A percentile compares a stretch with the other conserved stretches of the same genome.
phyloP scores from a whole-genome alignment of 2,888 invertebrate species.

The Caenorhabditis doughertyi region DNA sequence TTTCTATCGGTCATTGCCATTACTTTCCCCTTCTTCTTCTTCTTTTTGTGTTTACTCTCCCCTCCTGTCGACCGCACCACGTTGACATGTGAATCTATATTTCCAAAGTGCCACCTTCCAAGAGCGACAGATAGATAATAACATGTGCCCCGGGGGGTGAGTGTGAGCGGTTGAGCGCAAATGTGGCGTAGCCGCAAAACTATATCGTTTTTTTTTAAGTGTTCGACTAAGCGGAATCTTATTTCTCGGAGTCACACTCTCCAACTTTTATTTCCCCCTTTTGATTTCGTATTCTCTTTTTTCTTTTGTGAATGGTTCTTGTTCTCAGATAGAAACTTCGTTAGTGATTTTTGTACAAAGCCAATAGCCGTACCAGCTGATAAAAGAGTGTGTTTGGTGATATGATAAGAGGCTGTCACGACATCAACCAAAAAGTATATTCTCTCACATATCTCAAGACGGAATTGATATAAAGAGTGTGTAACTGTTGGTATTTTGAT shows the following conservation, averaged over 20 bases:
- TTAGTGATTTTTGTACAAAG: not conserved
- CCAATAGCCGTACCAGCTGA: slow-evolving; percentile 6
- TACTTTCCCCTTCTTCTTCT: not conserved
- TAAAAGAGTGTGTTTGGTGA: not conserved
- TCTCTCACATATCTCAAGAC: slow-evolving; percentile 2
- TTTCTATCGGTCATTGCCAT: not conserved
- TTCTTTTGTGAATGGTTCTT: too few species aligned
- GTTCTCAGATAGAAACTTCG: too few species aligned
- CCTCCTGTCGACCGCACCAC: slow-evolving; percentile 2
- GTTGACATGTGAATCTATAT: slow-evolving; percentile 39
- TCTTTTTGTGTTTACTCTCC: slow-evolving; percentile 22
- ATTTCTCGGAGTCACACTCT: not conserved
- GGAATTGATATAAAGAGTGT: slow-evolving; percentile 3
- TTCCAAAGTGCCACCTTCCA: slow-evolving; percentile 41
- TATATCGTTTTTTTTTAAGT: slow-evolving; percentile 25
- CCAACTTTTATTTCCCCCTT: too few species aligned
- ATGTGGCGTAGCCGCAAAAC: slow-evolving; percentile 22
- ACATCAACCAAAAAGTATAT: not conserved
- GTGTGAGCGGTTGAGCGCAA: slow-evolving; percentile 36
- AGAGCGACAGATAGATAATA: slow-evolving; percentile 29
- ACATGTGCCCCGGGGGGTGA: slow-evolving; percentile 22
- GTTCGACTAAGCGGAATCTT: not conserved
- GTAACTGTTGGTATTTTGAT: slow-evolving; percentile 22
- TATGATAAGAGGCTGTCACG: slow-evolving; percentile 1
- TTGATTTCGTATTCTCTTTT: too few species aligned